A percentile compares a stretch with the other conserved stretches of the same genome.
Conservation (phyloP, 92 coral and sea anemone species). For the Desmophyllum pertusum region DNA sequence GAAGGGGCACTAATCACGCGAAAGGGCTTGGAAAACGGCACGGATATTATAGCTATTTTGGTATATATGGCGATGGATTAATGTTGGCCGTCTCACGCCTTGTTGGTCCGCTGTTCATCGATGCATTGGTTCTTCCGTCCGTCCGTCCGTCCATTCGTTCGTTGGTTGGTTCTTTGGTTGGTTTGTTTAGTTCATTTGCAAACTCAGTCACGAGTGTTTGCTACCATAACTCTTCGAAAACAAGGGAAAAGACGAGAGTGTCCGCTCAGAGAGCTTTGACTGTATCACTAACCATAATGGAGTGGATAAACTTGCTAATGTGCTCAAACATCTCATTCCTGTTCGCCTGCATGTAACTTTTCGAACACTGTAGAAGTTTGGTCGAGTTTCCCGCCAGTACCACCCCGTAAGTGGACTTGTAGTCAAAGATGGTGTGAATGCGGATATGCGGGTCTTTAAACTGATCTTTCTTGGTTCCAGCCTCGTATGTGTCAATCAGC, state of each 20-base stretch:
- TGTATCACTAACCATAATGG: slow-evolving; percentile 52
- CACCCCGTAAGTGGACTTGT: slow-evolving; percentile 75
- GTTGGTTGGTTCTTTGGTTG: background rate
- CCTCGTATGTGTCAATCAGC: slow-evolving; percentile 78
- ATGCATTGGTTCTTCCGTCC: no score
- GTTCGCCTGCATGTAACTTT: slow-evolving; percentile 68
- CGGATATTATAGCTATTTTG: no score
- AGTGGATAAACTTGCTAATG: slow-evolving; percentile 57
- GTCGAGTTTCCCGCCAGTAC: slow-evolving; percentile 82
- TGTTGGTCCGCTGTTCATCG: no score
- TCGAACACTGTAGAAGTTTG: slow-evolving; percentile 65
- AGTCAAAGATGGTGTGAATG: slow-evolving; percentile 71
- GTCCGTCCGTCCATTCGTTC: no score
- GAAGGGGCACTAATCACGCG: no score
- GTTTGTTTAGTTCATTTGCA: background rate
- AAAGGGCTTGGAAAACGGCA: no score
- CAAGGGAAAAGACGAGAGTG: background rate
- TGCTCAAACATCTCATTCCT: slow-evolving; percentile 66
- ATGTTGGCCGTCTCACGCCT: no score
- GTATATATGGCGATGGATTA: no score
- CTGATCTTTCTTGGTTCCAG: slow-evolving; percentile 64
- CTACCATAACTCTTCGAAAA: no score
- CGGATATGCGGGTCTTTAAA: slow-evolving; percentile 52
- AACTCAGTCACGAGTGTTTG: no score
- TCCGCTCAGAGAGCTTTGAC: background rate